Percentiles rank a stretch among this genome's conserved stretches.
Conservation (phyloP, 1,140 invertebrate species). For the Brachionus koreanus region DNA sequence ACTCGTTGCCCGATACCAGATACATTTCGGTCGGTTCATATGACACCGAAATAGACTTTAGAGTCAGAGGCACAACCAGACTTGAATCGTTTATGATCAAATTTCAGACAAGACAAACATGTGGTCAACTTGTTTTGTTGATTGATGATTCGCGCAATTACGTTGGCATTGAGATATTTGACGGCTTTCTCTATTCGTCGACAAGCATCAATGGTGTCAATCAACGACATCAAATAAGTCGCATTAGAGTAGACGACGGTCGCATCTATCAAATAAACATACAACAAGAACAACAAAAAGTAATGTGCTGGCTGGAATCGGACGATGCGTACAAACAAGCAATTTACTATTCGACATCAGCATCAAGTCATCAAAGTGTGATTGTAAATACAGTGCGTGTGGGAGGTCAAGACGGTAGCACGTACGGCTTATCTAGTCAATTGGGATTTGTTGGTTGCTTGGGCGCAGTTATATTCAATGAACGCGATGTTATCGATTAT, state of each 20-base stretch:
- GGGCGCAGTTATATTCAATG: conserved; percentile 11
- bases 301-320: conserved; percentile 31
- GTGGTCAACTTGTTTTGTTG: conserved; percentile 11
- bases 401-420: neutral
- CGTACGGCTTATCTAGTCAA: neutral
- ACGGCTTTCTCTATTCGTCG: conserved; percentile 21
- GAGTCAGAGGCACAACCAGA: neutral
- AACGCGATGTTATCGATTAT: conserved; percentile 29
- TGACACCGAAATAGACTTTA: conserved; percentile 11
- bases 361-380: neutral
- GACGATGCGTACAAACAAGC: conserved; percentile 37
- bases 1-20: conserved; percentile 12
- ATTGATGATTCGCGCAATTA: neutral
- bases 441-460: conserved; percentile 26
- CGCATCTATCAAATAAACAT: conserved; percentile 40
- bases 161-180: conserved; percentile 2
- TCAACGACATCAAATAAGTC: conserved; percentile 9
- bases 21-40: neutral
- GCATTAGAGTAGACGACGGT: conserved; percentile 25
- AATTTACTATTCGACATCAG: neutral
- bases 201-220: neutral
- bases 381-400: neutral
- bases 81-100: conserved; percentile 32
- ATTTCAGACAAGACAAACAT: conserved; percentile 41
- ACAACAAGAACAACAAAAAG: neutral